These are phyloP conservation scores for Calyptomena viridis DNA, from an alignment of 2,113 vertebrate species.

Conservation along the genomic window DNA sequence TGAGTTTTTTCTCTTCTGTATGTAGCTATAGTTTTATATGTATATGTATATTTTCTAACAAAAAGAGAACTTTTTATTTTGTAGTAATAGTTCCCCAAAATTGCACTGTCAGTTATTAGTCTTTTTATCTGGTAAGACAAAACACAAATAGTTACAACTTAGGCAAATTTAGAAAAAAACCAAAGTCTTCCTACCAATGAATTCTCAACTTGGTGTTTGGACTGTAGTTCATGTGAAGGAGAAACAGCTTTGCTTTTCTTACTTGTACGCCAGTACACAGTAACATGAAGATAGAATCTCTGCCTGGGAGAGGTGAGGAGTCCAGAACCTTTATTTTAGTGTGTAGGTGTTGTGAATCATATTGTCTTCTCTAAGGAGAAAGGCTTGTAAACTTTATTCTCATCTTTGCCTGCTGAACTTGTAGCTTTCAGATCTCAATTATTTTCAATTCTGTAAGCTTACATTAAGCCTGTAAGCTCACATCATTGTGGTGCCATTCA, in stretches of 20 bases:
- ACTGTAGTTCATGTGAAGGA: background rate
- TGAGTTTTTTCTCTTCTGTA: background rate
- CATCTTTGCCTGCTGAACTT: background rate
- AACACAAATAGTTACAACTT: background rate
- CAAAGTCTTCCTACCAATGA: background rate
- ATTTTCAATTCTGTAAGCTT: background rate
- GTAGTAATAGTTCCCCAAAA: background rate
- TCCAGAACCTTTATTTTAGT: background rate
- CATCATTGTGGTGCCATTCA: background rate
- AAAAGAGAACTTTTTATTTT: background rate
- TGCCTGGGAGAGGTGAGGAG: background rate
- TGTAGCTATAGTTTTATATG: background rate
- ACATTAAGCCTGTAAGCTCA: background rate
- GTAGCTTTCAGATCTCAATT: background rate
- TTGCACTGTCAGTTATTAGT: background rate
- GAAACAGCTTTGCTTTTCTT: background rate
- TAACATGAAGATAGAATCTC: background rate
- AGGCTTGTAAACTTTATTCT: background rate
- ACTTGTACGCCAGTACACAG: accelerated
- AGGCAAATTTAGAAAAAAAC: background rate
- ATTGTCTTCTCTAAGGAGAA: background rate
- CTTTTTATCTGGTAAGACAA: background rate
- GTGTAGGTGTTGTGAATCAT: background rate
- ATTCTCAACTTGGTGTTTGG: background rate
- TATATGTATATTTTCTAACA: background rate